A percentile compares a stretch with the other conserved stretches of the same genome.
Evolutionary conservation across 1,140 invertebrate species (phyloP).

Genomic region (Microplitis mediator): DNA sequence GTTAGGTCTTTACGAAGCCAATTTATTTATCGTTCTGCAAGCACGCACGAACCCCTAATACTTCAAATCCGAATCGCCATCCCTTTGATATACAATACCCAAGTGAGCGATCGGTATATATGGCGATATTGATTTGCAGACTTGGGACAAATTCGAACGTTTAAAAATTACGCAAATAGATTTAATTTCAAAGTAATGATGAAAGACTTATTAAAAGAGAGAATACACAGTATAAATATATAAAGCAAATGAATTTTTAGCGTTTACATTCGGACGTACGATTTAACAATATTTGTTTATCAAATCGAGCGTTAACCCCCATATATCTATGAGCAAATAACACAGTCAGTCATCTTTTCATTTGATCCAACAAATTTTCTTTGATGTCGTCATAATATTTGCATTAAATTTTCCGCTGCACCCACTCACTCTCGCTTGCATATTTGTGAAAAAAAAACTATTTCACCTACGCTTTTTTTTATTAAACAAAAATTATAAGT

Average conservation of each 20-base stretch:
- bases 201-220: background rate
- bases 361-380: conserved; percentile 6
- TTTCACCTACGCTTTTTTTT: background rate
- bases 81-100: conserved; percentile 28
- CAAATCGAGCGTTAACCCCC: conserved; percentile 10
- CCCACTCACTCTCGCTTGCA: background rate
- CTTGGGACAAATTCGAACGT: background rate
- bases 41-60: conserved; percentile 9
- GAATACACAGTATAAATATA: background rate
- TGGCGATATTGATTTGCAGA: background rate
- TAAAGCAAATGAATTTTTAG: conserved; percentile 11
- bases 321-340: background rate
- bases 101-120: background rate
- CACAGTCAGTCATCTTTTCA: conserved; percentile 14
- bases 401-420: conserved; percentile 7
- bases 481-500: background rate
- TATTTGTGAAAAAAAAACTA: background rate
- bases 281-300: conserved; percentile 14
- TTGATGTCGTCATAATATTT: conserved; percentile 26
- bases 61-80: background rate
- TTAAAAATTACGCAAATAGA: background rate
- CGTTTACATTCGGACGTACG: conserved; percentile 1
- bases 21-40: conserved; percentile 8
- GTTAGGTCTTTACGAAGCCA: conserved; percentile 27
- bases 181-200: background rate